A percentile compares a stretch with the other conserved stretches of the same genome.
phyloP scores from a whole-genome alignment of 2,113 vertebrate genomes.

The Nibea albiflora region DNA sequence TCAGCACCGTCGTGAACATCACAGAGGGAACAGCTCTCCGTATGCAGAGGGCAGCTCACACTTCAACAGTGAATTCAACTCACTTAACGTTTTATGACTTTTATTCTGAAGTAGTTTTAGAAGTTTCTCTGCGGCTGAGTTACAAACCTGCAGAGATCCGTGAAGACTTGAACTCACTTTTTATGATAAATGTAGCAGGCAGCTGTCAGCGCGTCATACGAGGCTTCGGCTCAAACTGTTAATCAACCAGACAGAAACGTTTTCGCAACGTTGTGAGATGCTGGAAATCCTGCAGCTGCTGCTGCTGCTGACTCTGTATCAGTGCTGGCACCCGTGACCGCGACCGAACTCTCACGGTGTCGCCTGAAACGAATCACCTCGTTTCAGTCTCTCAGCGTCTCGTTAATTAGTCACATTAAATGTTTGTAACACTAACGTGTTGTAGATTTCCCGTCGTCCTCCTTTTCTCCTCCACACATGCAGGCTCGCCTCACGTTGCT shows the following conservation, averaged over 20 bases:
- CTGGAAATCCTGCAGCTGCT: neutral
- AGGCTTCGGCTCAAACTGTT: neutral
- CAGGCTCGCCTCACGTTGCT: neutral
- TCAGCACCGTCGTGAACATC: neutral
- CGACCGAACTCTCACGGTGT: neutral
- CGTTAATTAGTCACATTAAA: neutral
- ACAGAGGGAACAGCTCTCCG: neutral
- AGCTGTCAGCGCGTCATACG: neutral
- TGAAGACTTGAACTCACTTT: neutral
- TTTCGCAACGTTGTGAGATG: neutral
- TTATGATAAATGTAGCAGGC: neutral
- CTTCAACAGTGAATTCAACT: neutral
- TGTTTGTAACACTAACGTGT: neutral
- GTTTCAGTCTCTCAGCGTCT: neutral
- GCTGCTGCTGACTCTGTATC: neutral
- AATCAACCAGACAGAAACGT: neutral
- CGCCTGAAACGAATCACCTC: neutral
- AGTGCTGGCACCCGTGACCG: neutral
- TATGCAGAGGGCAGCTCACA: neutral
- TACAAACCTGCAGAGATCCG: neutral
- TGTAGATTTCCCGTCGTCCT: neutral
- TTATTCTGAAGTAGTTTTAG: too few species aligned
- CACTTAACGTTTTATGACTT: neutral
- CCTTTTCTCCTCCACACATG: neutral
- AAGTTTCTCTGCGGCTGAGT: too few species aligned